Base-by-base conservation (phyloP, 2,888 invertebrate genomes). In the Ennomos quercinarius region DNA sequence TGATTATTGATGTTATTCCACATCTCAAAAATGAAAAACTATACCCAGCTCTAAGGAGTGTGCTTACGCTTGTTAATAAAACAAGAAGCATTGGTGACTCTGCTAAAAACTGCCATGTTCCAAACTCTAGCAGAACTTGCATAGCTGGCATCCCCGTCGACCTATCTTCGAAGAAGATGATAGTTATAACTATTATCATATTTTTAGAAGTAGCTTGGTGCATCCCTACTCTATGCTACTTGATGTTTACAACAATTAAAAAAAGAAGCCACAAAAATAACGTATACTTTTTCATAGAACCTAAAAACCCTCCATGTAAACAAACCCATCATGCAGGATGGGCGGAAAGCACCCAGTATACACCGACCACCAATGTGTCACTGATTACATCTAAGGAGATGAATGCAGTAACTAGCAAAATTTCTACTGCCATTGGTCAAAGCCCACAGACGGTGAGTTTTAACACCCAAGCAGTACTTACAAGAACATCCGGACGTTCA, bases 11-110 rank as follows among this genome's bases (percentile, higher is more conserved):
- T 13, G 84, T 94, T 2, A 68, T 89, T 9, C 93, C 93, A 0
- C 94, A 93, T 73, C 84, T 95, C 12, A 87, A 87, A 48, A 95
- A 95, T 68, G 94, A 95, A 8, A 88, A 92, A 58, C 90, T 95
- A 68, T 95, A 95, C 70, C 84, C 94, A 4, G 94, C 89, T 4
- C 86, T 94, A 8, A 92, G 91, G 4, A 89, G 89, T 63, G 86
- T 94, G 1, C 77, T 94, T 0, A 77, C 86, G 12, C 68, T 91
- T 50, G 62, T 84, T 1, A 86, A 87, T 61, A 76, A 59, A 47
- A 77, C 83, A 8, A 72, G 66, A 43, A 62, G 65, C 5, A 39
- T 67, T 9, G 64, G 61, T 37, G 67, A 67, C 10, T 17, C 37
- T 12, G 13, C 45, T 27, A 35, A 44, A 9, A 27, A n/a, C 11